phyloP scores from a whole-genome alignment of 2,113 vertebrate species.

The Onychorhynchus coronatus region DNA sequence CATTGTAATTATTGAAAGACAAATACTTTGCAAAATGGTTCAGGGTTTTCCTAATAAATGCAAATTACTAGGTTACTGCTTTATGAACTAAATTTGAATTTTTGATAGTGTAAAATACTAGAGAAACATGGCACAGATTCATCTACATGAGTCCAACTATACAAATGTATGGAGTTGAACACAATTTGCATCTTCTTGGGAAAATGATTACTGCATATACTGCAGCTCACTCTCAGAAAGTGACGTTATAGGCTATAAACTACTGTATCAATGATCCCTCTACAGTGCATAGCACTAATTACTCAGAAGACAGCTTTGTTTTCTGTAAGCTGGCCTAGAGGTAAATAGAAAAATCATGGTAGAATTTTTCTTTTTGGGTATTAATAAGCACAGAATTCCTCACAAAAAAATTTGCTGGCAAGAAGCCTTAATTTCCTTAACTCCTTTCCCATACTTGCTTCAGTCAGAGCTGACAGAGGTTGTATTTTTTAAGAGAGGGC shows the following conservation, averaged over 20 bases:
- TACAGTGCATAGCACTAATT: not conserved
- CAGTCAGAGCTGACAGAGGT: not conserved
- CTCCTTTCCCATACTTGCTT: not conserved
- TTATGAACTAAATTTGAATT: not conserved
- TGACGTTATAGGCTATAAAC: not conserved
- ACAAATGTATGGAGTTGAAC: not conserved
- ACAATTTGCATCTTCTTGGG: not conserved
- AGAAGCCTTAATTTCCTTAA: not conserved
- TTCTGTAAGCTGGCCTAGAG: not conserved
- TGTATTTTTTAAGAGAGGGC: not conserved
- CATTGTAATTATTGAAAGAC: not conserved
- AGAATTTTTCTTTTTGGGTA: not conserved
- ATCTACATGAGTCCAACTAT: not conserved
- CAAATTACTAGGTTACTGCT: not conserved
- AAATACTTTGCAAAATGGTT: not conserved
- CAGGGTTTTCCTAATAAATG: not conserved
- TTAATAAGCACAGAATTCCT: conserved; percentile 2
- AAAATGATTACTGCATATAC: not conserved
- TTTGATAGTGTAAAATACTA: not conserved
- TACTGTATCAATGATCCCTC: not conserved
- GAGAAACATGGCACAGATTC: not conserved
- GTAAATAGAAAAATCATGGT: not conserved
- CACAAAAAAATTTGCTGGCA: not conserved
- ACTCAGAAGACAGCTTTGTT: not conserved
- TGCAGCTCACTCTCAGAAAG: not conserved